Percentiles rank a stretch among this genome's conserved stretches.
These are phyloP conservation scores for Rousettus madagascariensis DNA, from an alignment of 2,797 vertebrate species.

Conservation along the genomic window DNA sequence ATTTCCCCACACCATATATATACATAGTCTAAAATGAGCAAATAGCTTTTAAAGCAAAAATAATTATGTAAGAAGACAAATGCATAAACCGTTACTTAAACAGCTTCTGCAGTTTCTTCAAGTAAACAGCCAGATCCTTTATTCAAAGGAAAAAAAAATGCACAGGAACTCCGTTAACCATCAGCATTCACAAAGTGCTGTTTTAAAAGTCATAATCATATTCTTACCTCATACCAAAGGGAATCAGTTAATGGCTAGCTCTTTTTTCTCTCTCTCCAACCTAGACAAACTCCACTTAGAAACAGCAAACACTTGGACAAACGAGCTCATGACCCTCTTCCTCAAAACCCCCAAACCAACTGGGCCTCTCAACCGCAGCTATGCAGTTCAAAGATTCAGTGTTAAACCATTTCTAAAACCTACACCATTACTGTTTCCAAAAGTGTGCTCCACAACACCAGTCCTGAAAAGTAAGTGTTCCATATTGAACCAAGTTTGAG, in stretches of 20 bases:
- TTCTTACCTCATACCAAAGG: neutral
- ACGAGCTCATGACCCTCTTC: neutral
- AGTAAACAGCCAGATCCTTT: neutral
- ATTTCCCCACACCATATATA: neutral
- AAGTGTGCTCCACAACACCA: neutral
- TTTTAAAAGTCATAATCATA: neutral
- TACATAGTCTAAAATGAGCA: neutral
- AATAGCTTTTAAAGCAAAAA: neutral
- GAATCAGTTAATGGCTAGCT: neutral
- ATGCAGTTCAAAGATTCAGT: neutral
- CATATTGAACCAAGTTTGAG: neutral
- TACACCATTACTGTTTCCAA: neutral
- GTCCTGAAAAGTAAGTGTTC: neutral
- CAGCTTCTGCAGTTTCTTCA: conserved; percentile 37
- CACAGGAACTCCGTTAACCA: neutral
- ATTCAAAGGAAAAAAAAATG: neutral
- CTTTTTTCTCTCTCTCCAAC: conserved; percentile 8
- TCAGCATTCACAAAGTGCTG: neutral
- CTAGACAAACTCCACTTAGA: neutral
- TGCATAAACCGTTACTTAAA: neutral
- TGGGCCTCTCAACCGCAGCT: neutral
- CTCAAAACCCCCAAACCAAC: neutral
- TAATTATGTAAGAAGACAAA: neutral
- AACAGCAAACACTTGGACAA: conserved; percentile 4
- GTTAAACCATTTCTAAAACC: conserved; percentile 1